Percentiles rank a stretch among this genome's conserved stretches.
Evolutionary conservation across 1,140 invertebrate genomes (phyloP).

Genomic region (Drosophila persimilis): DNA sequence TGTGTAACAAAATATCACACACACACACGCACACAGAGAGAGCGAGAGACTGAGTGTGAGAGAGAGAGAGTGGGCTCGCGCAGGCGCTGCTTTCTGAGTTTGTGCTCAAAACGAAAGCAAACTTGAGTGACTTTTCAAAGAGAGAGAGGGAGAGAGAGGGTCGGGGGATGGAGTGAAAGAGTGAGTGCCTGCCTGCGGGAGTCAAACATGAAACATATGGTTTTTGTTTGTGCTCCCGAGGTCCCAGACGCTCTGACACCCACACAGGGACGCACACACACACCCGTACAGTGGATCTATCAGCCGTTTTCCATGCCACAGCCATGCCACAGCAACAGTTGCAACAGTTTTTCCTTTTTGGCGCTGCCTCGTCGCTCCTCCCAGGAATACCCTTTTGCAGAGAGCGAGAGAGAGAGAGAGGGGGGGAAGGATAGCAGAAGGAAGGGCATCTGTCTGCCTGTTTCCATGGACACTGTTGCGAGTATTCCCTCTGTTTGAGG

Average conservation of each 20-base stretch:
- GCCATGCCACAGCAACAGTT: conserved; percentile 64
- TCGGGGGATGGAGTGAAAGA: too few species aligned
- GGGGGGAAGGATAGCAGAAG: too few species aligned
- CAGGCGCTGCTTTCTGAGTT: conserved; percentile 57
- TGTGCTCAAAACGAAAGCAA: conserved; percentile 73
- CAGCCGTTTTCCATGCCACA: conserved; percentile 46
- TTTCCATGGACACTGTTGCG: too few species aligned
- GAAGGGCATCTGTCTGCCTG: too few species aligned
- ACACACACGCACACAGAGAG: conserved; percentile 30
- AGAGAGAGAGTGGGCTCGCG: conserved; percentile 24
- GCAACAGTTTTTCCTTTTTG: conserved; percentile 33
- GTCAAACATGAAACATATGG: conserved; percentile 72
- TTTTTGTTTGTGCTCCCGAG: conserved; percentile 68
- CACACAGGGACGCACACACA: conserved; percentile 23
- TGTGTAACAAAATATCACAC: conserved; percentile 79
- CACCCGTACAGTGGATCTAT: conserved; percentile 35
- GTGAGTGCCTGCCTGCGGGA: conserved; percentile 25
- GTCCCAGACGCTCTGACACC: conserved; percentile 9
- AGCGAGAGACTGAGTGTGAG: not conserved
- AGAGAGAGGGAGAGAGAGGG: not conserved
- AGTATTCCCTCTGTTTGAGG: too few species aligned
- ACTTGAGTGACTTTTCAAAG: conserved; percentile 10
- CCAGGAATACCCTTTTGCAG: too few species aligned
- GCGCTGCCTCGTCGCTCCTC: conserved; percentile 16
- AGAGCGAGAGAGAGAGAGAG: too few species aligned